Evolutionary conservation across 2,113 vertebrate species (phyloP).

Genomic region (Ceyx margarethae): DNA sequence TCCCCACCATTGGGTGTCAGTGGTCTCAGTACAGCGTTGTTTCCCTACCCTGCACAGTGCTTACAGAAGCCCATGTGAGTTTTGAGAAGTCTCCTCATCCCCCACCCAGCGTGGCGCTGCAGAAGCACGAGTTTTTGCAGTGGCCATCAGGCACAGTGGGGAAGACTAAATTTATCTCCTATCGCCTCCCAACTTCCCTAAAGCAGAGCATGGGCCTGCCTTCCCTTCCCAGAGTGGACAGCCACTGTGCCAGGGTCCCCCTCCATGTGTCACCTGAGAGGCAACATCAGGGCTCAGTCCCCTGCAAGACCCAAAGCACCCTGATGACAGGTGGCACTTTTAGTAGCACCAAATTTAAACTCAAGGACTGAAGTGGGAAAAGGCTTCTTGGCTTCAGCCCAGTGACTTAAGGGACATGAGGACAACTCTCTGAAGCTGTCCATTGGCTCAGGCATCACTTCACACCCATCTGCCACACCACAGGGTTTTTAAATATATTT

Average conservation of each 20-base stretch:
- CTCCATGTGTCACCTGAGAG: background rate
- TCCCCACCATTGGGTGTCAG: accelerated
- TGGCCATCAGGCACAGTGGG: background rate
- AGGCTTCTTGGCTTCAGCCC: accelerated
- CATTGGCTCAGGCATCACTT: accelerated
- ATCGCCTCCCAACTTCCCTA: background rate
- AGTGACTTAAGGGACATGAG: background rate
- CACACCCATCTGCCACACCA: background rate
- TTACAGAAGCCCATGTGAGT: background rate
- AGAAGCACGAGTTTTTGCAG: background rate
- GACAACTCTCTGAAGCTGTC: background rate
- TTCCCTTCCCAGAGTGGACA: background rate
- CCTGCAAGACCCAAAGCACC: background rate
- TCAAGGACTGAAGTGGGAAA: background rate
- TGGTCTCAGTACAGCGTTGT: accelerated
- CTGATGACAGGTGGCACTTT: accelerated
- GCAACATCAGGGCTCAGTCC: accelerated
- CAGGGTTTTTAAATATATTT: accelerated
- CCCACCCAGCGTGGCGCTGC: accelerated
- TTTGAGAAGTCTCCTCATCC: constrained; percentile 34
- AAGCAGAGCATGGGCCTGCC: background rate
- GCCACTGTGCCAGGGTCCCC: background rate
- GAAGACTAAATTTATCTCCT: constrained; percentile 11
- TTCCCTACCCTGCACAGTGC: background rate
- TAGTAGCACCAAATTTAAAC: background rate